These are phyloP conservation scores for Salpingus planirostris DNA, from an alignment of 2,888 invertebrate genomes.

Conservation along the genomic window DNA sequence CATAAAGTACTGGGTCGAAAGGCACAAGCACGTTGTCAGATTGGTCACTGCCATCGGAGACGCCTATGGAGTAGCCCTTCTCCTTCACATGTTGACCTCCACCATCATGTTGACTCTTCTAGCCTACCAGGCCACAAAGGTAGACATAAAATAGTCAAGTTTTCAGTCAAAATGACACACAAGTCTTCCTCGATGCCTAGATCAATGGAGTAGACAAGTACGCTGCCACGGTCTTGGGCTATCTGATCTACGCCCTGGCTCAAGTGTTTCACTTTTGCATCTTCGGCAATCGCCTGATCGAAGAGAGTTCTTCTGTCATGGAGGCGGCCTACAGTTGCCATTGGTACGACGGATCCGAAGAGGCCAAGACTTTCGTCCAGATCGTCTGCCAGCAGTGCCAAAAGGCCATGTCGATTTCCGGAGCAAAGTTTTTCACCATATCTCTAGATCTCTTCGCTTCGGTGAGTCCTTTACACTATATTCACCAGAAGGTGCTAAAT, in stretches of 20 bases:
- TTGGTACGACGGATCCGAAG: conserved; percentile 86
- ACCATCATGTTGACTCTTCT: conserved; percentile 75
- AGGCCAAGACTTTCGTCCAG: conserved; percentile 83
- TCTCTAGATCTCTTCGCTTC: conserved; percentile 82
- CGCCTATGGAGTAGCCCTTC: conserved; percentile 72
- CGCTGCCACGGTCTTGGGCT: conserved; percentile 70
- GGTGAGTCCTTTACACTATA: conserved; percentile 45
- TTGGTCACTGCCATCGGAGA: conserved; percentile 75
- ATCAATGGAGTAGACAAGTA: conserved; percentile 69
- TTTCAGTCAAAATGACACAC: neutral
- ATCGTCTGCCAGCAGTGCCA: conserved; percentile 88
- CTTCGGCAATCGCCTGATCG: conserved; percentile 77
- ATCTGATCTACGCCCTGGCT: conserved; percentile 68
- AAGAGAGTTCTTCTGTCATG: conserved; percentile 89
- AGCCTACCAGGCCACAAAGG: conserved; percentile 82
- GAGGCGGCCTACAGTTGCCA: conserved; percentile 86
- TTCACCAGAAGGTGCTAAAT: neutral
- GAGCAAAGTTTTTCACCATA: conserved; percentile 83
- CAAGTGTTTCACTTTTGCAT: conserved; percentile 85
- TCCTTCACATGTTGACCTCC: conserved; percentile 77
- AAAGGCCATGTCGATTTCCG: conserved; percentile 81
- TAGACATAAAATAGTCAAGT: conserved; percentile 26
- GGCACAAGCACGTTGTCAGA: conserved; percentile 82
- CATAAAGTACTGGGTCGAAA: conserved; percentile 84
- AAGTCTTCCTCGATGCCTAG: conserved; percentile 36